These are phyloP conservation scores for Tenebrio molitor DNA, from an alignment of 1,140 invertebrate genomes.

Conservation along the genomic window DNA sequence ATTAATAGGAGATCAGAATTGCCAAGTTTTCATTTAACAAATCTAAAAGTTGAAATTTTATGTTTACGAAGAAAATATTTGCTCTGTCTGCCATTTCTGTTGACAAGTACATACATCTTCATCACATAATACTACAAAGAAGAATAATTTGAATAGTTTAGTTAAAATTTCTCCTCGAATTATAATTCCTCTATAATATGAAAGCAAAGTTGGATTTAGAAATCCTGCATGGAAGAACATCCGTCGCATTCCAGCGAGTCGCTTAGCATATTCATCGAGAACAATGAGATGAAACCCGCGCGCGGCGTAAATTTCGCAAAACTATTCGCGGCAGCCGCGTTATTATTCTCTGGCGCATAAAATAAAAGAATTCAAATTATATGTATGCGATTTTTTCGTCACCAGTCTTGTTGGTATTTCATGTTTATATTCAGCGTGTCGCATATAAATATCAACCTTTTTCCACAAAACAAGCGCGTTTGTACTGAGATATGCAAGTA, in stretches of 20 bases:
- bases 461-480: constrained; percentile 47
- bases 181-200: constrained; percentile 48
- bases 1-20: no score
- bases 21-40: no score
- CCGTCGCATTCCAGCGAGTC: constrained; percentile 56
- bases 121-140: no score
- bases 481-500: constrained; percentile 58
- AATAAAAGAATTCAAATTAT: constrained; percentile 66
- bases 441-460: constrained; percentile 56
- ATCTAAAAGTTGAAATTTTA: no score
- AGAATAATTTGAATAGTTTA: constrained; percentile 46
- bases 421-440: constrained; percentile 64
- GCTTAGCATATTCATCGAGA: constrained; percentile 64
- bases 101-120: no score
- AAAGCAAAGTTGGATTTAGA: constrained; percentile 48
- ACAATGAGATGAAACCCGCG: constrained; percentile 63
- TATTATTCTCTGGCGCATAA: constrained; percentile 63
- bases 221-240: constrained; percentile 54
- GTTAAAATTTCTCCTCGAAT: constrained; percentile 26
- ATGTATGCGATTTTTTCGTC: constrained; percentile 65
- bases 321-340: constrained; percentile 64
- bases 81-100: no score
- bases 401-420: constrained; percentile 63
- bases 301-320: constrained; percentile 63
- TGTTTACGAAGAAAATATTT: no score